Evolutionary conservation across 2,888 invertebrate species (phyloP).

Genomic region (Amphipyra tragopoginis): DNA sequence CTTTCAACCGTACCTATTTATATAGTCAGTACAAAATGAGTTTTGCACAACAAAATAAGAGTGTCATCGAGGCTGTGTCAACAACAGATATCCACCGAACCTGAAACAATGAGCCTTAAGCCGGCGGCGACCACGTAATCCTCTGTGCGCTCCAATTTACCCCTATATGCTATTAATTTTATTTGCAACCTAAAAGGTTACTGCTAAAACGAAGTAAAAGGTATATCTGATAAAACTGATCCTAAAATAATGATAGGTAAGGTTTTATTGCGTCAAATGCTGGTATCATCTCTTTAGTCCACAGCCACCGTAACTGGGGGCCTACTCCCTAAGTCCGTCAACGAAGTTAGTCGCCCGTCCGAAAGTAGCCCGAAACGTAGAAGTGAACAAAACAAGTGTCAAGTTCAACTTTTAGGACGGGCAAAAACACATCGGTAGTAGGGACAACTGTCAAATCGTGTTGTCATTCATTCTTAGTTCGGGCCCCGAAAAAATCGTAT

Average conservation of each 20-base stretch:
- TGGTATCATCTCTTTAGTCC: background rate
- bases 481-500: no score
- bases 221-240: constrained; percentile 7
- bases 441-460: no score
- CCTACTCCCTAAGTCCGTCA: no score
- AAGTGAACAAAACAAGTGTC: no score
- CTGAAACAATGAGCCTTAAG: constrained; percentile 35
- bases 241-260: constrained; percentile 6
- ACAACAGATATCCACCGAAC: constrained; percentile 36
- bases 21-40: constrained; percentile 12
- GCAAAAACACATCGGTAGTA: no score
- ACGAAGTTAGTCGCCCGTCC: no score
- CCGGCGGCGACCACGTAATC: constrained; percentile 30
- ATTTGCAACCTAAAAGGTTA: constrained; percentile 19
- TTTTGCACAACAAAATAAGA: constrained; percentile 27
- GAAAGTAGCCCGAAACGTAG: no score
- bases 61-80: constrained; percentile 28
- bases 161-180: constrained; percentile 27
- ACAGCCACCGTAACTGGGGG: background rate
- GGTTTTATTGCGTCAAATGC: background rate
- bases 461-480: no score
- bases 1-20: constrained; percentile 6
- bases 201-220: constrained; percentile 4
- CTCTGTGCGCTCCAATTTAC: constrained; percentile 14
- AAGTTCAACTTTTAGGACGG: no score